Conservation (phyloP, 1,140 invertebrate genomes). For the Aphelinus atriplicis region DNA sequence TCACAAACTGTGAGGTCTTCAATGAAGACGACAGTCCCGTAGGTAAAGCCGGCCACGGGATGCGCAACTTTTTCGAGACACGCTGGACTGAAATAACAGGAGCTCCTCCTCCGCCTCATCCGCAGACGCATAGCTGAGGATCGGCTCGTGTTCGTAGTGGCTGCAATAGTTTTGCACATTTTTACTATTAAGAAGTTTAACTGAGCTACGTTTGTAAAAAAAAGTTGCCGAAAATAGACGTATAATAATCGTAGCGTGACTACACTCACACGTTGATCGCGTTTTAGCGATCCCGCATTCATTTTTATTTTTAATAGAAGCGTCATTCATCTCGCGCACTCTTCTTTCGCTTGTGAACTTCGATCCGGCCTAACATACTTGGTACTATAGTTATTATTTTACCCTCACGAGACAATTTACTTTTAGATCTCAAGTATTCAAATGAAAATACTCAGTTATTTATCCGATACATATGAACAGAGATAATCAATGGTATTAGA, state of each 20-base stretch:
- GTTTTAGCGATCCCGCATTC: constrained; percentile 48
- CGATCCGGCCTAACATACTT: constrained; percentile 29
- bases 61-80: constrained; percentile 91
- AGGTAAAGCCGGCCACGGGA: constrained; percentile 90
- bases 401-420: constrained; percentile 3
- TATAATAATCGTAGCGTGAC: constrained; percentile 20
- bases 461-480: no score
- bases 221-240: constrained; percentile 13
- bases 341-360: constrained; percentile 6
- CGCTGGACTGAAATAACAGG: constrained; percentile 79
- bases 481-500: no score
- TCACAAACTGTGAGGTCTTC: constrained; percentile 97
- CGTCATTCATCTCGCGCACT: not conserved
- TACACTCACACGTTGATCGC: constrained; percentile 43
- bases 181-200: constrained; percentile 58
- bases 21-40: constrained; percentile 98
- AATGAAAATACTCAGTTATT: constrained; percentile 12
- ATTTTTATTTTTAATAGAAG: constrained; percentile 8
- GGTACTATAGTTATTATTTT: not conserved
- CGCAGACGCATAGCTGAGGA: constrained; percentile 64
- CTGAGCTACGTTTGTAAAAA: constrained; percentile 20
- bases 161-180: constrained; percentile 65
- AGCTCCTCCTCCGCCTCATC: constrained; percentile 54
- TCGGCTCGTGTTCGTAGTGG: constrained; percentile 64
- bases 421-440: not conserved